Base-by-base conservation (phyloP, 2,888 invertebrate genomes). In the Empis stercorea region DNA sequence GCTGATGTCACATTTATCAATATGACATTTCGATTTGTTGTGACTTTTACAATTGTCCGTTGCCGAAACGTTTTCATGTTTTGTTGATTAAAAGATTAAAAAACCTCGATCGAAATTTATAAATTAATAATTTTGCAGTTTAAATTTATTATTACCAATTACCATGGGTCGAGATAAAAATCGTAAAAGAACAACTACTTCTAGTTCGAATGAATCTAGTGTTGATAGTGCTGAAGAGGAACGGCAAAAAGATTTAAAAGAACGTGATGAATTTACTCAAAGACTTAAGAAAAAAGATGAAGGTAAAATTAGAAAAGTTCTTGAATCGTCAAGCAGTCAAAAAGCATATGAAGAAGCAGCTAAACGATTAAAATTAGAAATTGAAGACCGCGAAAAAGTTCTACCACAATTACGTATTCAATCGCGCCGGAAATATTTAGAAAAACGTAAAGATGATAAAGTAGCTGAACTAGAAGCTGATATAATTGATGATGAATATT, bases 381-480 rank as follows among this genome's bases (percentile, higher is more conserved):
- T 80, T 32, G 85, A 91, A 59, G 87, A 89, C 59, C 75, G 87
- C 43, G 87, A 87, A 46, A 88, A 86, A 64, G 76, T 94, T 54
- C 71, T 99, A 44, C 93, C 94, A 0, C 85, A 87, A 60, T 67
- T 99, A 20, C 76, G 99, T 32, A 75, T 93, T 15, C 87, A 94
- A 62, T 96, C 97, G 0, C 78, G 99, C 23, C 74, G 95, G 42
- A 87, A 91, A 60, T 99, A 99, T 67, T 75, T 99, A 56, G 87
- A 88, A 62, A 99, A 97, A 67, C 77, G 99, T 41, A 94, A 95
- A 68, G 91, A 87, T 48, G 97, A 99, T 62, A 99, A 99, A 72
- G 80, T 97, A 32, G 80, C 86, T 10, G 96, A 99, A 65, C 71
- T 99, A 44, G 96, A 96, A 70, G 88, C 85, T 7, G 94, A 95